Conservation (phyloP, 2,888 invertebrate species). For the Tenthredo mesomela region DNA sequence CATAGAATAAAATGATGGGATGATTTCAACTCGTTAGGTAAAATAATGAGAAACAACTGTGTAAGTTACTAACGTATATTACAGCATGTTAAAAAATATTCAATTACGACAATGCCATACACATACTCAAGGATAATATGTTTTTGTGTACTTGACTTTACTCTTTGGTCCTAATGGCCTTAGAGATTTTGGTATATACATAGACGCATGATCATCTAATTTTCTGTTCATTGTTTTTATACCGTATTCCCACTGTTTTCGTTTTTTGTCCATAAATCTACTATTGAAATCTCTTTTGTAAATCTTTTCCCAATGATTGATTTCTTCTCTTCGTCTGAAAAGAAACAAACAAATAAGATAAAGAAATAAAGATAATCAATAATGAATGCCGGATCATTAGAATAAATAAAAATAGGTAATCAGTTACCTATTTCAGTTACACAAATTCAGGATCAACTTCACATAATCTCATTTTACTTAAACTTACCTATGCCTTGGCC, state of each 20-base stretch:
- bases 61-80: constrained; percentile 11
- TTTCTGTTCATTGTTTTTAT: constrained; percentile 83
- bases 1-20: background rate
- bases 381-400: background rate
- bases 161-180: constrained; percentile 82
- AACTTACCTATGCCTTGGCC: constrained; percentile 80
- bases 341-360: background rate
- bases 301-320: constrained; percentile 90
- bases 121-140: constrained; percentile 83
- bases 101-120: background rate
- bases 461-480: background rate
- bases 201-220: constrained; percentile 84
- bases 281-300: constrained; percentile 88
- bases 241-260: constrained; percentile 86
- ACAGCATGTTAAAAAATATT: background rate
- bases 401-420: background rate
- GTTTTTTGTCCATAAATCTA: constrained; percentile 84
- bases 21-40: background rate
- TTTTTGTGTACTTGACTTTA: constrained; percentile 83
- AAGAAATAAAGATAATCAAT: too few species aligned
- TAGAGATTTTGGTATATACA: constrained; percentile 85
- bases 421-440: background rate
- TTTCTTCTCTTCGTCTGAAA: constrained; percentile 82
- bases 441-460: background rate
- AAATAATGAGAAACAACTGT: background rate